Base-by-base conservation (phyloP, 2,113 vertebrate species). In the Carlito syrichta region DNA sequence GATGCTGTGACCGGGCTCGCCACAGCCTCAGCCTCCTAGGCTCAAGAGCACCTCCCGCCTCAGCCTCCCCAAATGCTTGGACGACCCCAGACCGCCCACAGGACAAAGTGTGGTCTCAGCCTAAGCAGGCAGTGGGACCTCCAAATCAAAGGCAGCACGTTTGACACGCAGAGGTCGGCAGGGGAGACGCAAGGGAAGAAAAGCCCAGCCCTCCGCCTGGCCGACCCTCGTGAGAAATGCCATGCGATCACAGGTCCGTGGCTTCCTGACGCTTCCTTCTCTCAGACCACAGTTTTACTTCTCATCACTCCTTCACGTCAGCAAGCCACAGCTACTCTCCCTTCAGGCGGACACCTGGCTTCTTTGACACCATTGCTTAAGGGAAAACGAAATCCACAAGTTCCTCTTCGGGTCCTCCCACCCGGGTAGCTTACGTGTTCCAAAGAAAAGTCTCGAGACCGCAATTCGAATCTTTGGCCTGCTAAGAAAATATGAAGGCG, bases 381-480 rank as follows among this genome's bases (percentile, higher is more conserved):
- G 87, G 96, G 40, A 62, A 96, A 95, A 86, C 79, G 38, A 86
- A 94, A 94, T 76, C 16, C n/a, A 17, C 35, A 56, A 77, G 81
- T 62, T 81, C 79, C 38, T 94, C 81, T 69, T 82, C 52, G 60
- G 58, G 14, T 60, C 23, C 10, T 69, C 94, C 66, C 86, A 62
- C 27, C 17, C 8, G 62, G 2, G 4, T 69, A 93, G 91, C 35
- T 52, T 95, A 79, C 89, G 96, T 63, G 19, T 48, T 95, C 71
- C 63, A 86, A 95, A 92, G 43, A 88, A 50, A 11, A 86, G 14
- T 32, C 86, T 86, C n/a, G 82, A 94, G 43, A 68, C 16, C 78
- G 74, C 73, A 89, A 45, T 95, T 95, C 62, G 68, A 85, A 83
- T 73, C 3, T 52, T 92, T 91, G 50, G 4, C 35, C 50, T 87